Conservation (phyloP, 1,140 invertebrate genomes). For the Zaprionus capensis region DNA sequence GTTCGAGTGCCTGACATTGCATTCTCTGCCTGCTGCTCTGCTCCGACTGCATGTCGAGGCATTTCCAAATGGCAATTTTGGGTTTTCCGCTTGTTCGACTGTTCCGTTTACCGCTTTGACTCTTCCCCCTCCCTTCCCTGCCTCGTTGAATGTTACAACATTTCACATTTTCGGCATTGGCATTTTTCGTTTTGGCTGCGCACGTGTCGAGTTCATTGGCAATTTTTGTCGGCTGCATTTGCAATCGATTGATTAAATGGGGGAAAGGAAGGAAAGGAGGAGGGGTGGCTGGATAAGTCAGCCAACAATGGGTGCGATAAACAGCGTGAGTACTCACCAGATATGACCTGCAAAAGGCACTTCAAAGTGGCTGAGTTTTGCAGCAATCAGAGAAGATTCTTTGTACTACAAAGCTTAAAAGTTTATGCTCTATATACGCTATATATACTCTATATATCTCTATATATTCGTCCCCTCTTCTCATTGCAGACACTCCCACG, state of each 20-base stretch:
- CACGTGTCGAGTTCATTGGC: constrained; percentile 38
- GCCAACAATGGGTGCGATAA: constrained; percentile 11
- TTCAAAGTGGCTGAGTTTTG: not conserved
- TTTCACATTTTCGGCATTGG: constrained; percentile 9
- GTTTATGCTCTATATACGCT: not conserved
- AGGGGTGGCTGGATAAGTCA: not conserved
- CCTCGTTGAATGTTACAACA: not conserved
- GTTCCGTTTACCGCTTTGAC: not conserved
- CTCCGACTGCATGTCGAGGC: constrained; percentile 10
- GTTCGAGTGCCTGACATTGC: constrained; percentile 36
- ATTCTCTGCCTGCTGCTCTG: constrained; percentile 20
- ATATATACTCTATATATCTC: not conserved
- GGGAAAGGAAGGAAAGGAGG: not conserved
- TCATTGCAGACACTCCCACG: not conserved
- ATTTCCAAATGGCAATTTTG: constrained; percentile 36
- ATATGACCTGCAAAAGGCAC: not conserved
- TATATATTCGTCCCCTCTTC: too few species aligned
- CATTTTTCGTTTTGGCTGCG: constrained; percentile 2
- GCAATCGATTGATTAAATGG: constrained; percentile 51
- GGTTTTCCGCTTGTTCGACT: constrained; percentile 15
- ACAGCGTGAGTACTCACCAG: not conserved
- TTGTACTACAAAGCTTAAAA: not conserved
- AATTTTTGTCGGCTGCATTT: constrained; percentile 30
- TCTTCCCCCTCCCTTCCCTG: not conserved
- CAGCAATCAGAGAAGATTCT: not conserved